Percentiles rank a stretch among this genome's conserved stretches.
Evolutionary conservation across 2,888 invertebrate species (phyloP).

Genomic region (Willowsia nigromaculata): DNA sequence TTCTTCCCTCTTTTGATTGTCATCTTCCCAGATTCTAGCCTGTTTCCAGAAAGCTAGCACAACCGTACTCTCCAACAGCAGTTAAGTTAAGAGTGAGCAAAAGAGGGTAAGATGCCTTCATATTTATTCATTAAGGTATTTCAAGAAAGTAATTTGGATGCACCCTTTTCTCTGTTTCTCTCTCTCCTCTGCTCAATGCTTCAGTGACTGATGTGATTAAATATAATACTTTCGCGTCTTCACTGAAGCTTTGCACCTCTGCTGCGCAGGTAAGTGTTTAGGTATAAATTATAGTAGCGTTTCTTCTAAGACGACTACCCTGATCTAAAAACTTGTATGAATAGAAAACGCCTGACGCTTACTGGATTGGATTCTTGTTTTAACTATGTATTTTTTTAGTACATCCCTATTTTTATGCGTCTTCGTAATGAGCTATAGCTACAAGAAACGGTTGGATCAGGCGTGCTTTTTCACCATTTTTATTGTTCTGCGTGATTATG

Average conservation of each 20-base stretch:
- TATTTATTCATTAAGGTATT: slow-evolving; percentile 30
- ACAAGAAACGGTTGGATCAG: not conserved
- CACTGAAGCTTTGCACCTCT: not conserved
- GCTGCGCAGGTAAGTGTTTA: not conserved
- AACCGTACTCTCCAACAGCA: not conserved
- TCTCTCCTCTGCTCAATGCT: not conserved
- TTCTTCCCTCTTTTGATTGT: too few relatives aligned
- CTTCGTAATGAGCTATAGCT: not conserved
- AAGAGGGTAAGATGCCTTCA: slow-evolving; percentile 33
- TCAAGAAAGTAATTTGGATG: slow-evolving; percentile 49
- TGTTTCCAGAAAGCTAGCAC: not conserved
- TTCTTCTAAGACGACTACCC: not conserved
- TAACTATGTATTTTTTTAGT: not conserved
- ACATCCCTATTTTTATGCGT: not conserved
- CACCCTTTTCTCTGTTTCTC: slow-evolving; percentile 37
- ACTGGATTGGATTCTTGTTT: not conserved
- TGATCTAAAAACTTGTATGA: not conserved
- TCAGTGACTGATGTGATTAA: not conserved
- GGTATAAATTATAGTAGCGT: not conserved
- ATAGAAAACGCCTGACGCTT: not conserved
- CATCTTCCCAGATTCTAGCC: not conserved
- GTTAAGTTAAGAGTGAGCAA: not conserved
- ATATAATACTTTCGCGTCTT: not conserved
- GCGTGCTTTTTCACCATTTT: not conserved
- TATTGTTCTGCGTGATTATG: slow-evolving; percentile 25